A percentile compares a stretch with the other conserved stretches of the same genome.
Evolutionary conservation across 2,113 vertebrate species (phyloP).

Genomic region (Capreolus pygargus): DNA sequence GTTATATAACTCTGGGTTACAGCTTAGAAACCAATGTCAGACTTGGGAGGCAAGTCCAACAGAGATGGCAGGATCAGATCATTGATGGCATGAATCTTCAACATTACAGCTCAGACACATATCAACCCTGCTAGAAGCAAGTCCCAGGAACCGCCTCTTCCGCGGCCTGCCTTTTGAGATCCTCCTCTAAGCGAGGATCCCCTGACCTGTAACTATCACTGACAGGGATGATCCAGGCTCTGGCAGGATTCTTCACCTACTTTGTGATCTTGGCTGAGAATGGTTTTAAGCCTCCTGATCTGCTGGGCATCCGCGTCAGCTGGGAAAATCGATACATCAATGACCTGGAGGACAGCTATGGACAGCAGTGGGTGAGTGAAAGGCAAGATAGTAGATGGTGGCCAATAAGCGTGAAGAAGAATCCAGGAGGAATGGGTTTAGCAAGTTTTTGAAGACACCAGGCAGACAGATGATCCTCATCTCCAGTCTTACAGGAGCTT

Average conservation of each 20-base stretch:
- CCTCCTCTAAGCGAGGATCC: background rate
- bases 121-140: background rate
- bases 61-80: background rate
- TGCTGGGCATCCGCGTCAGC: slow-evolving; percentile 32
- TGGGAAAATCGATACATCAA: slow-evolving; percentile 49
- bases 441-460: background rate
- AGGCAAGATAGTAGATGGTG: background rate
- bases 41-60: background rate
- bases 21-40: background rate
- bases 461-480: background rate
- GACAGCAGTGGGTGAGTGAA: slow-evolving; percentile 92
- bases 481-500: background rate
- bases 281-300: slow-evolving; percentile 53
- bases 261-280: slow-evolving; percentile 72
- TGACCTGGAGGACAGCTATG: slow-evolving; percentile 88
- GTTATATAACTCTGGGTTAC: background rate
- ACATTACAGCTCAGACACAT: background rate
- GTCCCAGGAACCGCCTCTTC: background rate
- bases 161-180: background rate
- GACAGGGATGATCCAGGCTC: slow-evolving; percentile 91
- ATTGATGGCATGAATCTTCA: background rate
- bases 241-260: slow-evolving; percentile 76
- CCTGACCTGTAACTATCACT: background rate
- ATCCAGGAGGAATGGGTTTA: background rate
- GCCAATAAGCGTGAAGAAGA: background rate